Percentiles rank a stretch among this genome's conserved stretches.
These are phyloP conservation scores for Drosophila prostipennis DNA, from an alignment of 2,888 invertebrate genomes.

Conservation along the genomic window DNA sequence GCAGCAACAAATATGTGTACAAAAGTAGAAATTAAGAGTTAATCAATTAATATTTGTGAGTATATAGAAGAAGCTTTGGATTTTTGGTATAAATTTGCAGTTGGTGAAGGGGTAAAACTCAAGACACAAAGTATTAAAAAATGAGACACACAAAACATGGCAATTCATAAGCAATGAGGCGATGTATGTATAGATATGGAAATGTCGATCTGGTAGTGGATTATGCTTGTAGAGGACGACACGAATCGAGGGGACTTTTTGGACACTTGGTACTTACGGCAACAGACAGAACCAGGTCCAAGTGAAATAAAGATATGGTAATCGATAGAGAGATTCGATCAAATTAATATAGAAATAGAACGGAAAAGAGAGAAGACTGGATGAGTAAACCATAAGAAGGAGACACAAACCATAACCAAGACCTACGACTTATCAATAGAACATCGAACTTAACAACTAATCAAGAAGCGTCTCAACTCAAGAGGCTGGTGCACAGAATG, in stretches of 20 bases:
- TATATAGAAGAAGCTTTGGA: constrained; percentile 53
- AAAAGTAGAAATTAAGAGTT: constrained; percentile 62
- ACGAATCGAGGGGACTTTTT: constrained; percentile 31
- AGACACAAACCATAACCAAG: constrained; percentile 47
- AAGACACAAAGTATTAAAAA: constrained; percentile 29
- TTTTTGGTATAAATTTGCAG: constrained; percentile 37
- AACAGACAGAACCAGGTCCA: constrained; percentile 62
- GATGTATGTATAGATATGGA: constrained; percentile 12
- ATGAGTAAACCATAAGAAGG: constrained; percentile 51
- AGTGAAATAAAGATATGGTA: constrained; percentile 55
- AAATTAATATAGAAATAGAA: constrained; percentile 47
- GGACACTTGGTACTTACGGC: constrained; percentile 81
- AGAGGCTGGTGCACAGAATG: constrained; percentile 36
- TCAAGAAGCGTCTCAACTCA: constrained; percentile 34
- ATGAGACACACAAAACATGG: constrained; percentile 26
- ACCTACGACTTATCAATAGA: constrained; percentile 54
- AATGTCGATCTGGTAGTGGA: constrained; percentile 10
- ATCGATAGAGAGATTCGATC: constrained; percentile 24
- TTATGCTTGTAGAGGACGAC: constrained; percentile 10
- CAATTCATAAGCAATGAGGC: constrained; percentile 20
- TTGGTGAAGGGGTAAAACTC: constrained; percentile 16
- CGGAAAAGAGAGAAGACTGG: constrained; percentile 40
- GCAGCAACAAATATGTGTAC: constrained; percentile 68
- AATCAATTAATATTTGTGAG: constrained; percentile 57
- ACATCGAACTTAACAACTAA: constrained; percentile 54